Conservation (phyloP, 1,140 invertebrate species). For the Microplitis mediator region DNA sequence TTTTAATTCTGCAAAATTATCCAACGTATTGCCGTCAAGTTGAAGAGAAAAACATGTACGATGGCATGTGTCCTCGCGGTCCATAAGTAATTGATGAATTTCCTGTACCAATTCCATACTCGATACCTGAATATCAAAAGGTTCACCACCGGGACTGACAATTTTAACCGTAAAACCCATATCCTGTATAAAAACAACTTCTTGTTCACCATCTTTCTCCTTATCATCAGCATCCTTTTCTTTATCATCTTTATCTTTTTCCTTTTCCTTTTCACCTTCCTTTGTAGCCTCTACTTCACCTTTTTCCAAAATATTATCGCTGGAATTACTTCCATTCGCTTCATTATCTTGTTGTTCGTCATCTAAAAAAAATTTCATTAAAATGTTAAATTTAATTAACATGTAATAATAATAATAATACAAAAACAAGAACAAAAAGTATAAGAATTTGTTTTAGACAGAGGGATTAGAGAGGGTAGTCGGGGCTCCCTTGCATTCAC, state of each 20-base stretch:
- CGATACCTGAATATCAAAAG: slow-evolving; percentile 93
- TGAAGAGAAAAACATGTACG: slow-evolving; percentile 97
- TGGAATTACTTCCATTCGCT: slow-evolving; percentile 40
- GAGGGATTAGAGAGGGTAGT: background rate
- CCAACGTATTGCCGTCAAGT: slow-evolving; percentile 89
- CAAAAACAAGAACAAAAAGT: background rate
- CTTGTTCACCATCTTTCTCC: slow-evolving; percentile 66
- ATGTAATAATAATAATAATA: background rate
- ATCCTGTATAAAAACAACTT: slow-evolving; percentile 92
- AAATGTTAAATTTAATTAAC: too few species aligned
- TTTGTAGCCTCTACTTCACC: slow-evolving; percentile 64
- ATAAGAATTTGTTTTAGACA: background rate
- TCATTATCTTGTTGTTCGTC: slow-evolving; percentile 46
- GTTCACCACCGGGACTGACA: slow-evolving; percentile 83
- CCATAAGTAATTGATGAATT: slow-evolving; percentile 97
- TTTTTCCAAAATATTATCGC: slow-evolving; percentile 61
- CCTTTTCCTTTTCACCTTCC: slow-evolving; percentile 57
- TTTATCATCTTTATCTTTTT: slow-evolving; percentile 43
- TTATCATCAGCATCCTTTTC: slow-evolving; percentile 42
- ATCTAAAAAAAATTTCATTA: slow-evolving; percentile 37
- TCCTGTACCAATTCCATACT: slow-evolving; percentile 97
- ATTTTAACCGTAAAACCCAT: slow-evolving; percentile 93
- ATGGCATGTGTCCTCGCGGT: slow-evolving; percentile 96
- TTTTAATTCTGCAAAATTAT: slow-evolving; percentile 98
- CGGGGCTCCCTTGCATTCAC: slow-evolving; percentile 42